A percentile compares a stretch with the other conserved stretches of the same genome.
phyloP scores from a whole-genome alignment of 2,888 invertebrate species.

The Galeopsomyia nigrocyanea region DNA sequence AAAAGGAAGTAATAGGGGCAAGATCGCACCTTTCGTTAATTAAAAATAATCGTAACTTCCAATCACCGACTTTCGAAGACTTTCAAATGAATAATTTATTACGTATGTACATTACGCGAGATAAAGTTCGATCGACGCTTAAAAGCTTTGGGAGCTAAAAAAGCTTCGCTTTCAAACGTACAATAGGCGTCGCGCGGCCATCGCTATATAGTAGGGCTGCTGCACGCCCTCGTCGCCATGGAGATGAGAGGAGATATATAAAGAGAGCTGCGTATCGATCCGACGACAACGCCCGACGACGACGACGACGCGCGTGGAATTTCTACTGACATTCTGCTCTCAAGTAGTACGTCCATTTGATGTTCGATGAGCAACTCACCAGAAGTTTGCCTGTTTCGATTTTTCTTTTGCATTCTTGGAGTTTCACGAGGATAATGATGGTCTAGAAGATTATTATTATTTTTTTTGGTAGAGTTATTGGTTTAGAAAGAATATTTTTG shows the following conservation, averaged over 20 bases:
- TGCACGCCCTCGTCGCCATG: constrained; percentile 37
- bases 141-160: too few species aligned
- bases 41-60: too few species aligned
- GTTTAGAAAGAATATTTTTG: too few species aligned
- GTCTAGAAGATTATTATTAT: neutral
- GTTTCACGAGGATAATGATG: neutral
- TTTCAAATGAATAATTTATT: too few species aligned
- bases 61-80: too few species aligned
- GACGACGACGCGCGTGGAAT: neutral
- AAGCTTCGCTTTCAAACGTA: too few species aligned
- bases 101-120: too few species aligned
- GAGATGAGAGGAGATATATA: constrained; percentile 40
- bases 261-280: constrained; percentile 43
- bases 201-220: neutral
- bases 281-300: neutral
- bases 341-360: constrained; percentile 43
- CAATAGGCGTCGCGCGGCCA: constrained; percentile 29
- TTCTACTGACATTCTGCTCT: neutral
- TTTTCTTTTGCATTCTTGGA: neutral
- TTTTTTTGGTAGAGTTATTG: too few species aligned
- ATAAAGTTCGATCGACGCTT: too few species aligned
- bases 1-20: too few species aligned
- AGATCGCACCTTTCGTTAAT: too few species aligned
- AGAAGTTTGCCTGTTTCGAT: constrained; percentile 20
- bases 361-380: neutral